Evolutionary conservation across 2,113 vertebrate genomes (phyloP), one percentile per base, ranked within the genome.

Genomic region (Tympanuchus pallidicinctus): DNA sequence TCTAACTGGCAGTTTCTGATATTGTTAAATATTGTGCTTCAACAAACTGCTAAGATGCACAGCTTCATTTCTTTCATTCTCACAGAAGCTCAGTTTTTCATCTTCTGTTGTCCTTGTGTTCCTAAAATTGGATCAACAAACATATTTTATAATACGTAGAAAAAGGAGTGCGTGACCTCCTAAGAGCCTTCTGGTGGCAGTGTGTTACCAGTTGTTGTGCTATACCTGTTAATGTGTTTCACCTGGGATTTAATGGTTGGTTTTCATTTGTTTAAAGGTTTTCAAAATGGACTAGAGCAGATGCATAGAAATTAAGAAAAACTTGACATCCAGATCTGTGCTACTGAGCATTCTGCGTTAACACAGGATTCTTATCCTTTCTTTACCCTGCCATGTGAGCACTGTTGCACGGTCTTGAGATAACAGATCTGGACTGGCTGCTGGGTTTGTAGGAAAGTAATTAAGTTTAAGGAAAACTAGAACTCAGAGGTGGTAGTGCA

Each of bases 1-100:
- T 88, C 10, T 91, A 82, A 89, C n/a, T 70, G 57, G n/a, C 18
- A 32, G 24, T 42, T 90, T 91, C 54, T 92, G 70, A 54, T 79
- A 40, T 8, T 72, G 22, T 43, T 67, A 86, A 24, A n/a, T 72
- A 84, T 84, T 10, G 11, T 32, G 47, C 59, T 59, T 27, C 36
- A 42, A 59, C 48, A 52, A 75, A 54, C 66, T 85, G 13, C 69
- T 45, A 65, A 74, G 45, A 43, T 86, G 24, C 65, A 21, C 57
- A 56, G 40, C 69, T 90, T 27, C 0, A 25, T 60, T 76, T 86
- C 30, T 75, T 27, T 86, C 1, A 20, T 61, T 81, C 88, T 89
- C 12, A 63, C 47, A 84, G 20, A 21, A 50, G 61, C 11, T 93
- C 5, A 48, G 77, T 91, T 86, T 86, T 40, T 83, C 28, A 48